Evolutionary conservation across 2,888 invertebrate genomes (phyloP), one percentile per base, ranked within the genome.

Genomic region (Noctua fimbriata): DNA sequence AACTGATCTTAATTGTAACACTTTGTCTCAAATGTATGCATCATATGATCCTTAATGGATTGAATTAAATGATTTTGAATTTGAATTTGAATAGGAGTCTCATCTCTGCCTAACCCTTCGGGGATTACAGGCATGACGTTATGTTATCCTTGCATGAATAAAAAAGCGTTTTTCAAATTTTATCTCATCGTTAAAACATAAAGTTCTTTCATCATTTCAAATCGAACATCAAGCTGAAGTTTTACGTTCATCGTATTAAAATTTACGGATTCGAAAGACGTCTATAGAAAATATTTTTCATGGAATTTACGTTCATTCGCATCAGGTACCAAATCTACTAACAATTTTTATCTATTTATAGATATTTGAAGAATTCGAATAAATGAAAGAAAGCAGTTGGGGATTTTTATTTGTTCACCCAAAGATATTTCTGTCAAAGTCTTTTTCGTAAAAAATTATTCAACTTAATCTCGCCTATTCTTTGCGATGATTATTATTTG

Each of bases 261-360:
- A 44, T 49, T 87, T 70, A 78, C 80, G 76, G 72, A 81, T 82
- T 85, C 66, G 71, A 76, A 79, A 75, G 69, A 79, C 12, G 69
- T 79, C 63, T 76, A 75, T 84, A 73, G 73, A 88, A 82, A 69
- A 71, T 55, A 77, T 82, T 71, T 73, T 63, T 76, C 55, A 71
- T 75, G 60, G 49, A 88, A 83, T 81, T 76, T 75, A 69, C 49
- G 36, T 73, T 82, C 76, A 78, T 85, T 81, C 81, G 78, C 70
- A 75, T 67, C 36, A 52, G 55, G 10, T 36, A 52, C 47, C 69
- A 49, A 75, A 78, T 21, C 67, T 69, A 69, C 47, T 78, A 49
- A 52, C 18, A 28, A 41, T 75, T 66, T 78, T 65, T 71, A 74
- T 76, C 47, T 74, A 69, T 76, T 55, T 78, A 63, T 58, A 52